phyloP scores from a whole-genome alignment of 2,113 vertebrate species.

The Gopherus evgoodei region DNA sequence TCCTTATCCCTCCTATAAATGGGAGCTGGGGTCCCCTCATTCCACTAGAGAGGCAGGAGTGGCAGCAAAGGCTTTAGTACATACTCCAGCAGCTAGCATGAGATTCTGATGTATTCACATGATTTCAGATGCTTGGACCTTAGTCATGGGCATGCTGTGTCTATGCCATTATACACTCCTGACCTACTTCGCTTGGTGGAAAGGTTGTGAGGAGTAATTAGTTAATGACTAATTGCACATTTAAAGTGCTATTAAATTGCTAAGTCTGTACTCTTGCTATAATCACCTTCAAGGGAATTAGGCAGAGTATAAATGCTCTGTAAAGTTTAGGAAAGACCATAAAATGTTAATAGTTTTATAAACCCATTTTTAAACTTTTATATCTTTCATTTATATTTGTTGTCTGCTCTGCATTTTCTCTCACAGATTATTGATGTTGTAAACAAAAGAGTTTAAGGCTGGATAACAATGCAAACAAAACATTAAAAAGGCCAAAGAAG shows the following conservation, averaged over 20 bases:
- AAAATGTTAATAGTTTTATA: background rate
- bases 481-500: background rate
- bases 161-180: background rate
- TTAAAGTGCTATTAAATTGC: background rate
- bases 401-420: background rate
- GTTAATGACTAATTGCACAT: background rate
- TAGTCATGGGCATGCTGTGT: background rate
- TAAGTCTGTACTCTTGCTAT: background rate
- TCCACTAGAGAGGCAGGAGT: background rate
- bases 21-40: background rate
- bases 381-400: background rate
- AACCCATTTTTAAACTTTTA: background rate
- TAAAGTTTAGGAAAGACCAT: background rate
- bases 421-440: background rate
- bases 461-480: constrained; percentile 16
- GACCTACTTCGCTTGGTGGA: background rate
- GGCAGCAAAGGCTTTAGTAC: background rate
- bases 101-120: background rate
- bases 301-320: background rate
- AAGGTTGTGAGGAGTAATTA: background rate
- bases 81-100: background rate
- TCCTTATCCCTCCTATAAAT: background rate
- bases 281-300: background rate
- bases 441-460: constrained; percentile 6
- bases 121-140: background rate